phyloP scores from a whole-genome alignment of 2,113 vertebrate species.

The Elachura formosa region DNA sequence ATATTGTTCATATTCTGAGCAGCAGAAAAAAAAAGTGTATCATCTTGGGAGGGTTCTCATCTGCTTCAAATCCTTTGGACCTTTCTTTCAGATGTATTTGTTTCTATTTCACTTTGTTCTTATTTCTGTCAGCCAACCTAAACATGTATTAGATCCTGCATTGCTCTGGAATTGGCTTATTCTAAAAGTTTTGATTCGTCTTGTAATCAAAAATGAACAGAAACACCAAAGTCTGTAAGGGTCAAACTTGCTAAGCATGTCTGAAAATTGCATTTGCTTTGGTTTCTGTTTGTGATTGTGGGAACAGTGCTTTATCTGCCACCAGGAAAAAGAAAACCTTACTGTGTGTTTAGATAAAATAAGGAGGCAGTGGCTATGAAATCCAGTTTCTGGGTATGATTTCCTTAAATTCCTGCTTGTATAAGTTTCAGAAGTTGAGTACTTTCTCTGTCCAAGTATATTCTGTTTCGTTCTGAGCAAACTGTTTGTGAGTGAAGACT shows the following conservation, averaged over 20 bases:
- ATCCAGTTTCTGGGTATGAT: background rate
- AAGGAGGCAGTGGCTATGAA: background rate
- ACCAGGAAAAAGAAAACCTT: background rate
- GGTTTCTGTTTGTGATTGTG: background rate
- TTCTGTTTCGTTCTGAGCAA: background rate
- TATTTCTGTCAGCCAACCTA: background rate
- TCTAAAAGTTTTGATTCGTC: background rate
- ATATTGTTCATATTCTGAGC: background rate
- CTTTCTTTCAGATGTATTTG: background rate
- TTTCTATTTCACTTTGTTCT: background rate
- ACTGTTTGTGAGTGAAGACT: background rate
- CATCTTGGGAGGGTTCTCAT: background rate
- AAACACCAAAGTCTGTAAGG: background rate
- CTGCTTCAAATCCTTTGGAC: background rate
- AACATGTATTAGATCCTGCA: background rate
- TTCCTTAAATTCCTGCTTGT: background rate
- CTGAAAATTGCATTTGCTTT: background rate
- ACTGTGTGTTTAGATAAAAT: background rate
- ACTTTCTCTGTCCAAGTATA: background rate
- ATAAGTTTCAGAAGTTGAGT: background rate
- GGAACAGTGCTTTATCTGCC: background rate
- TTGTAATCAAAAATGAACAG: background rate
- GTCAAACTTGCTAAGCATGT: background rate
- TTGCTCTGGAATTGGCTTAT: background rate
- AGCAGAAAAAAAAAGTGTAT: background rate